A percentile compares a stretch with the other conserved stretches of the same genome.
Evolutionary conservation across 2,113 vertebrate species (phyloP).

Genomic region (Parus major): DNA sequence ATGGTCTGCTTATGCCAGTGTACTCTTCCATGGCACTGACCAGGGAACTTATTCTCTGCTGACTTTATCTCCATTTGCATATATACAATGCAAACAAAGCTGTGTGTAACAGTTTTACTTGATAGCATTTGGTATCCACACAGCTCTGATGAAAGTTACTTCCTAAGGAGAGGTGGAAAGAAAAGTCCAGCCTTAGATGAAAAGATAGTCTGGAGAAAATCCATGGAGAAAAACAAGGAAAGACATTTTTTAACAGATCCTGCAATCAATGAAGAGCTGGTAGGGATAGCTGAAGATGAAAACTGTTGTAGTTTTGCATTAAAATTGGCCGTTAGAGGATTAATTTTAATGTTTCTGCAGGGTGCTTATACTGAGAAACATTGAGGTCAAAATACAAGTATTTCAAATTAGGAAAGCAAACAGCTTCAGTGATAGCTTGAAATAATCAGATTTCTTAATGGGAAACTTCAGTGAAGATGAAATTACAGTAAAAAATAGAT

Average conservation of each 20-base stretch:
- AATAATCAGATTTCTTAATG: background rate
- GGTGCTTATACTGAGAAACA: background rate
- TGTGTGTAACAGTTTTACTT: background rate
- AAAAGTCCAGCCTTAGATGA: background rate
- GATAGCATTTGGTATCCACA: background rate
- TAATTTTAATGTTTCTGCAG: constrained; percentile 5
- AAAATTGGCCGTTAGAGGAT: background rate
- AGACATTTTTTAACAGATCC: background rate
- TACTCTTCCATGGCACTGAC: background rate
- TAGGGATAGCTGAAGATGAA: background rate
- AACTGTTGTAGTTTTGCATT: background rate
- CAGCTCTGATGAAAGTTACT: background rate
- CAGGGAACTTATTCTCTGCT: background rate
- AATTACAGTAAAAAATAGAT: background rate
- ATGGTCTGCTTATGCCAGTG: background rate
- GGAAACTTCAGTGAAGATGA: background rate
- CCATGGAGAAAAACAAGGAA: background rate
- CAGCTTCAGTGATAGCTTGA: background rate
- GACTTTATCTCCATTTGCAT: background rate
- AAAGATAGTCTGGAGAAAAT: constrained; percentile 17
- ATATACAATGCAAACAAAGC: background rate
- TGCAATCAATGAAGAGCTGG: background rate
- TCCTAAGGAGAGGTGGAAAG: background rate
- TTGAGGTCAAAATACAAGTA: background rate
- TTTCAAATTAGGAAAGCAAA: constrained; percentile 10